These are phyloP conservation scores for Chelonus formosanus DNA, from an alignment of 2,888 invertebrate species.

Conservation along the genomic window DNA sequence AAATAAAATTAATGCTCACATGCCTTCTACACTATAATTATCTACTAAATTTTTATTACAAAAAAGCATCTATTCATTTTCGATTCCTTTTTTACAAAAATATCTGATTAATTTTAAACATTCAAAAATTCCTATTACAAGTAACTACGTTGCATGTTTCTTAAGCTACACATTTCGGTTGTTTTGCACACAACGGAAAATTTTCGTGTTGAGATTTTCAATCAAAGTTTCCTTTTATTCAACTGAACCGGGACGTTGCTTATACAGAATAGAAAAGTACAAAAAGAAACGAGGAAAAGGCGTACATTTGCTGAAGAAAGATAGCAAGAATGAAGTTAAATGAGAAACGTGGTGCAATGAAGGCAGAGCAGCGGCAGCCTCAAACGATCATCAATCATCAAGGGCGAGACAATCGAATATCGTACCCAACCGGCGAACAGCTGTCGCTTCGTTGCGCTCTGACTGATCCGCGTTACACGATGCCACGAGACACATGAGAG, in stretches of 20 bases:
- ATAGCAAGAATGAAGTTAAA: conserved; percentile 41
- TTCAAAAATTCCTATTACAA: too few species aligned
- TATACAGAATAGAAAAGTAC: conserved; percentile 21
- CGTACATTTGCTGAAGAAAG: conserved; percentile 23
- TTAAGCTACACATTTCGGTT: too few species aligned
- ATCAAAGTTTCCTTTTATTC: conserved; percentile 9
- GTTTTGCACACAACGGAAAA: too few species aligned
- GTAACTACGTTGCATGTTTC: too few species aligned
- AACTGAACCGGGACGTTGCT: conserved; percentile 16
- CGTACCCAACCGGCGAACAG: conserved; percentile 66
- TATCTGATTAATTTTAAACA: too few species aligned
- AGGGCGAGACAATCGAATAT: conserved; percentile 69
- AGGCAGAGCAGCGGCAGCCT: conserved; percentile 59
- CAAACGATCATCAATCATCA: conserved; percentile 72
- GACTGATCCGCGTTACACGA: conserved; percentile 55
- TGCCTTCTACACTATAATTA: too few species aligned
- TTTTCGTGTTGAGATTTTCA: not conserved
- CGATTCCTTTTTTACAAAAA: too few species aligned
- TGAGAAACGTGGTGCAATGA: conserved; percentile 50
- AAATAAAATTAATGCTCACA: too few species aligned
- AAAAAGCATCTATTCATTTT: too few species aligned
- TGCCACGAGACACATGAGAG: conserved; percentile 44
- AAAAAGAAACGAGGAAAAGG: conserved; percentile 27
- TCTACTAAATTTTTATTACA: too few species aligned
- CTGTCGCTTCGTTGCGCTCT: conserved; percentile 67